phyloP scores from a whole-genome alignment of 2,113 vertebrate genomes.

The Phalacrocorax pelagicus region DNA sequence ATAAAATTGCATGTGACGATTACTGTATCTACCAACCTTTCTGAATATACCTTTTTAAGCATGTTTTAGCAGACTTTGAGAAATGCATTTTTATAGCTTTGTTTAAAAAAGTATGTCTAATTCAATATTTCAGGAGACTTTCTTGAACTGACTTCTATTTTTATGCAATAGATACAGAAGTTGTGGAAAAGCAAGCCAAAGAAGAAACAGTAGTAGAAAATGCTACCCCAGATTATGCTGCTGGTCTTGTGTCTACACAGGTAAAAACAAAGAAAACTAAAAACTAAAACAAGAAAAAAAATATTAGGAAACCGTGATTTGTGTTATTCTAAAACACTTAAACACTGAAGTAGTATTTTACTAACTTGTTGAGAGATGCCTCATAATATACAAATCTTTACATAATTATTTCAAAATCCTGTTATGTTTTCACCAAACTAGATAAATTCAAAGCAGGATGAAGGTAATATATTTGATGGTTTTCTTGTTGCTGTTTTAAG shows the following conservation, averaged over 20 bases:
- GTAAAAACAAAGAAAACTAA: conserved; percentile 56
- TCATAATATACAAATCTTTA: not conserved
- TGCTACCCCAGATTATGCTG: conserved; percentile 95
- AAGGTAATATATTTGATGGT: not conserved
- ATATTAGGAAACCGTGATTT: not conserved
- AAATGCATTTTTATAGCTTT: not conserved
- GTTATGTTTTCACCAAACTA: not conserved
- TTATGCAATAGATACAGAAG: conserved; percentile 81
- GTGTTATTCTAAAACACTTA: not conserved
- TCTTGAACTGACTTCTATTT: not conserved
- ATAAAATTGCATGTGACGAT: not conserved
- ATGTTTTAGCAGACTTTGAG: not conserved
- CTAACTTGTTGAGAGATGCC: not conserved
- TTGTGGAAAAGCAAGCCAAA: conserved; percentile 92
- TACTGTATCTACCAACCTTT: not conserved
- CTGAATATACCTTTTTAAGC: not conserved
- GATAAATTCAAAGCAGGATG: not conserved
- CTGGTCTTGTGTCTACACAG: conserved; percentile 95
- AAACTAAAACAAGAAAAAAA: not conserved
- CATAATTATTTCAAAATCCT: not conserved
- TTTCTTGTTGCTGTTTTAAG: not conserved
- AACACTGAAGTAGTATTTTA: not conserved
- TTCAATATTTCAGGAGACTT: not conserved
- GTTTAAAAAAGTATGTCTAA: not conserved
- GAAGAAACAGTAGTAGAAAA: conserved; percentile 94